These are phyloP conservation scores for Bradypodion ventrale DNA, from an alignment of 2,797 vertebrate genomes.

Conservation along the genomic window DNA sequence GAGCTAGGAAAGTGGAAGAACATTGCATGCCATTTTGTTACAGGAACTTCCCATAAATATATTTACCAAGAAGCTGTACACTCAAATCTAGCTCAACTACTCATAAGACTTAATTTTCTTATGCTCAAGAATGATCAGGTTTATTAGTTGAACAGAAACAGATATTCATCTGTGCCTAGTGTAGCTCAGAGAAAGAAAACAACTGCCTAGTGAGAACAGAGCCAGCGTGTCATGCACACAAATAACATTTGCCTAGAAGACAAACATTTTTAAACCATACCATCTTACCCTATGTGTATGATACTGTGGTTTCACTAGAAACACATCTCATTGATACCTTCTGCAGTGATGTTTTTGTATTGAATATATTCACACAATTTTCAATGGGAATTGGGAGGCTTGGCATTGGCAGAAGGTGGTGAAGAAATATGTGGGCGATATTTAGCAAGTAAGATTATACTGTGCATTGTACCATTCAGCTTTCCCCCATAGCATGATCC, in stretches of 20 bases:
- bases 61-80: not conserved
- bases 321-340: not conserved
- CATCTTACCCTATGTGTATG: not conserved
- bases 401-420: not conserved
- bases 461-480: not conserved
- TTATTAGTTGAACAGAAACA: not conserved
- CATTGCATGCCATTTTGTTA: not conserved
- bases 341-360: not conserved
- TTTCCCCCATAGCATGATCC: not conserved
- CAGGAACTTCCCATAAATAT: not conserved
- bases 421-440: not conserved
- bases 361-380: not conserved
- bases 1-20: not conserved
- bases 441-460: not conserved
- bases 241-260: not conserved
- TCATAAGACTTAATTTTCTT: not conserved
- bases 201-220: not conserved
- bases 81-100: not conserved
- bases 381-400: not conserved
- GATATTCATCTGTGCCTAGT: not conserved
- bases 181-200: slow-evolving; percentile 1
- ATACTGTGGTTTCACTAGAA: not conserved
- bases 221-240: not conserved
- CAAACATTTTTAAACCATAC: not conserved
- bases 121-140: not conserved